These are phyloP conservation scores for Escarpia spicata DNA, from an alignment of 2,888 invertebrate species.

Conservation along the genomic window DNA sequence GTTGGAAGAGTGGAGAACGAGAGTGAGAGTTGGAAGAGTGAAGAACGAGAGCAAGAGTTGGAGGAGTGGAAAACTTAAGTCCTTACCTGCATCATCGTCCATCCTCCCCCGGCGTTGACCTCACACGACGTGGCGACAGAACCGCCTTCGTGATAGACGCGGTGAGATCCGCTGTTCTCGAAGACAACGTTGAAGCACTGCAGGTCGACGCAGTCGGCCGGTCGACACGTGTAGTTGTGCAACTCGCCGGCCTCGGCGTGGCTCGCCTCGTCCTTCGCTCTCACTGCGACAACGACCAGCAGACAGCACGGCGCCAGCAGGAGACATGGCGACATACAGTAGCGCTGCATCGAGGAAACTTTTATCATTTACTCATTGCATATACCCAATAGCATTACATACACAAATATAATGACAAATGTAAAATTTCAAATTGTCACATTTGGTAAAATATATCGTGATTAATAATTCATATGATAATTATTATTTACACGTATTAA, in stretches of 20 bases:
- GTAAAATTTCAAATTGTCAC: too few relatives aligned
- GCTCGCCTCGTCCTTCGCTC: background rate
- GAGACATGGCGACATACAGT: background rate
- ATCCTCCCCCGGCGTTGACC: background rate
- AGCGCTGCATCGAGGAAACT: background rate
- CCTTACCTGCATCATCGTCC: background rate
- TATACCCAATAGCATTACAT: too few relatives aligned
- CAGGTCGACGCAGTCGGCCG: constrained; percentile 4
- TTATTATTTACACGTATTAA: too few relatives aligned
- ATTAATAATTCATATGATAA: too few relatives aligned
- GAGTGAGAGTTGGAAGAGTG: too few relatives aligned
- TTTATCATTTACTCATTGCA: background rate
- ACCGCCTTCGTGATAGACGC: background rate
- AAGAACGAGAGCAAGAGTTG: too few relatives aligned
- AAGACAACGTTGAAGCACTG: background rate
- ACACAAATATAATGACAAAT: too few relatives aligned
- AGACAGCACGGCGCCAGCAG: background rate
- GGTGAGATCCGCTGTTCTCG: background rate
- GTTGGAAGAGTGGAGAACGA: too few relatives aligned
- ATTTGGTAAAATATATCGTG: too few relatives aligned
- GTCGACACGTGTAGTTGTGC: background rate
- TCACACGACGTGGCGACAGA: background rate
- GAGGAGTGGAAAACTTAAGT: background rate
- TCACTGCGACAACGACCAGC: background rate
- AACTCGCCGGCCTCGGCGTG: background rate